Percentiles rank a stretch among this genome's conserved stretches.
phyloP scores from a whole-genome alignment of 2,888 invertebrate species.

The Himalopsyche japonica region DNA sequence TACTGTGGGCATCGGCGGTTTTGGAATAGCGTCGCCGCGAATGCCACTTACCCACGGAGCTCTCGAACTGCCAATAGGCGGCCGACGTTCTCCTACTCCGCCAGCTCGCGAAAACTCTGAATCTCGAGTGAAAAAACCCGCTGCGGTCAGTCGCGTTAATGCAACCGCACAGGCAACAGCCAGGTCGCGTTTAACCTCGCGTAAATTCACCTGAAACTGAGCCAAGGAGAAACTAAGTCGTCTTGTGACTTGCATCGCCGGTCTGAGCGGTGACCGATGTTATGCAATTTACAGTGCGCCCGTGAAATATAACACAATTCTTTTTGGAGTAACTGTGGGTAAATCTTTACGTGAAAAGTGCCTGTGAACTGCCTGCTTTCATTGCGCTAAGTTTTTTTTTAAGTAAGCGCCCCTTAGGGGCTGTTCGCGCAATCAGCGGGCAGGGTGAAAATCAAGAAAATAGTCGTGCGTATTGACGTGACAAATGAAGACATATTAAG shows the following conservation, averaged over 20 bases:
- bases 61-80: not conserved
- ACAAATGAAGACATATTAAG: constrained; percentile 28
- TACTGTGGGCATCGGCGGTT: constrained; percentile 19
- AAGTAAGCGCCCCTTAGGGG: not conserved
- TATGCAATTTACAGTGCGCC: not conserved
- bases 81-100: constrained; percentile 42
- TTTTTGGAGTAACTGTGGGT: not conserved
- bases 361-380: not conserved
- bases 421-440: not conserved
- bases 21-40: not conserved
- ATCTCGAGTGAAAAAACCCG: constrained; percentile 47
- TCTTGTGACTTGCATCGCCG: not conserved
- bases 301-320: not conserved
- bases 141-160: constrained; percentile 35
- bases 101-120: constrained; percentile 42
- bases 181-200: not conserved
- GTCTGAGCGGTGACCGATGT: constrained; percentile 1
- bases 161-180: constrained; percentile 25
- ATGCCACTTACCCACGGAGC: not conserved
- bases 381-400: not conserved
- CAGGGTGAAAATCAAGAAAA: not conserved
- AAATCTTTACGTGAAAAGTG: not conserved
- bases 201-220: not conserved
- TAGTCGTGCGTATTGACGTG: constrained; percentile 20
- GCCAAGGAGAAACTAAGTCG: not conserved